These are phyloP conservation scores for Drosophila novamexicana DNA, from an alignment of 1,140 invertebrate species.

Conservation along the genomic window DNA sequence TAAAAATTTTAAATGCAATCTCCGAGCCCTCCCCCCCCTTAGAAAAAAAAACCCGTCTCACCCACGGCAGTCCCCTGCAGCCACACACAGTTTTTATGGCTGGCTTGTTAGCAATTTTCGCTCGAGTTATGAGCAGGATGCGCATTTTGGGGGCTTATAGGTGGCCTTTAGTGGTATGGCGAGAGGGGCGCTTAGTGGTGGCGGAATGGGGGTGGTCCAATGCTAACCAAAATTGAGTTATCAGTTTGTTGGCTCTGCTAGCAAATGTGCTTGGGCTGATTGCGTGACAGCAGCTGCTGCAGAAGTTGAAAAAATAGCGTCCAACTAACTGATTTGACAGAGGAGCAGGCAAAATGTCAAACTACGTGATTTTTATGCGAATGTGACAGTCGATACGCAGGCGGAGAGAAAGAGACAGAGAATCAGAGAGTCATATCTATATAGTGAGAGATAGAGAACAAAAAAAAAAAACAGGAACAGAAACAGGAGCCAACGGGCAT, in stretches of 20 bases:
- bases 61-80: slow-evolving; percentile 6
- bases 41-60: background rate
- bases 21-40: background rate
- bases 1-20: slow-evolving; percentile 66
- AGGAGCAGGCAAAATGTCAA: slow-evolving; percentile 74
- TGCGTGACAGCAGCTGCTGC: slow-evolving; percentile 71
- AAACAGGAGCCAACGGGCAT: background rate
- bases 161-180: slow-evolving; percentile 8
- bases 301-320: slow-evolving; percentile 21
- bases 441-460: background rate
- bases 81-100: slow-evolving; percentile 64
- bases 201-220: slow-evolving; percentile 4
- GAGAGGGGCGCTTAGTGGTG: background rate
- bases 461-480: background rate
- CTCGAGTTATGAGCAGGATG: slow-evolving; percentile 30
- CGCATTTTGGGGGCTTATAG: slow-evolving; percentile 17
- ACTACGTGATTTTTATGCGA: slow-evolving; percentile 82
- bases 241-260: slow-evolving; percentile 76
- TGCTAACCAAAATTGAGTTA: slow-evolving; percentile 80
- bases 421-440: slow-evolving; percentile 28
- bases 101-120: slow-evolving; percentile 75
- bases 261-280: slow-evolving; percentile 65
- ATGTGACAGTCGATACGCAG: slow-evolving; percentile 71
- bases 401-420: slow-evolving; percentile 40
- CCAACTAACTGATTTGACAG: slow-evolving; percentile 61